Evolutionary conservation across 2,113 vertebrate species (phyloP).

Genomic region (Phyllopteryx taeniolatus): DNA sequence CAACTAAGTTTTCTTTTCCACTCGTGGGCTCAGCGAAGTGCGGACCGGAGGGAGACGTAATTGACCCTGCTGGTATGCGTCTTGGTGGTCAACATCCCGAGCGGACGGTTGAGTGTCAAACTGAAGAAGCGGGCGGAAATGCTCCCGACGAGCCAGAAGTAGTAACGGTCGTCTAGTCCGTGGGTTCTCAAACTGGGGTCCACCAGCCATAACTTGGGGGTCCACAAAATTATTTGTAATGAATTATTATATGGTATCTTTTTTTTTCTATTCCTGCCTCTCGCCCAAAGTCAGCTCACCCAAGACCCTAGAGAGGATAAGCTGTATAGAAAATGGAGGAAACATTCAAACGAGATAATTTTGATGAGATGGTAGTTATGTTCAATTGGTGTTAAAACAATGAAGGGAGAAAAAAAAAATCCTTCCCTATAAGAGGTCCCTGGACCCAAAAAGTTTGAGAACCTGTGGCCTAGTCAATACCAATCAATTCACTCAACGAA

Average conservation of each 20-base stretch:
- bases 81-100: constrained; percentile 11
- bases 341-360: not conserved
- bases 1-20: constrained; percentile 21
- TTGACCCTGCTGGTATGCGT: constrained; percentile 41
- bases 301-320: no score
- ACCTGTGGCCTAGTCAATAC: constrained; percentile 13
- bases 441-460: not conserved
- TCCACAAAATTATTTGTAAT: not conserved
- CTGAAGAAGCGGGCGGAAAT: constrained; percentile 19
- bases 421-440: not conserved
- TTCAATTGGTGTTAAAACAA: not conserved
- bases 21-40: constrained; percentile 7
- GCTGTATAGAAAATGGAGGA: no score
- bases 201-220: not conserved
- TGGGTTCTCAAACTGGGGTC: not conserved
- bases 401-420: not conserved
- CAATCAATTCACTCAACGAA: constrained; percentile 20
- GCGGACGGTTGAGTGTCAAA: constrained; percentile 28
- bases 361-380: not conserved
- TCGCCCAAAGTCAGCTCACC: no score
- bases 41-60: constrained; percentile 15
- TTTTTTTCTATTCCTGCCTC: no score
- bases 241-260: not conserved
- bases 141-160: constrained; percentile 1
- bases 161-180: not conserved